Evolutionary conservation across 2,888 invertebrate genomes (phyloP).

Genomic region (Zeuzera pyrina): DNA sequence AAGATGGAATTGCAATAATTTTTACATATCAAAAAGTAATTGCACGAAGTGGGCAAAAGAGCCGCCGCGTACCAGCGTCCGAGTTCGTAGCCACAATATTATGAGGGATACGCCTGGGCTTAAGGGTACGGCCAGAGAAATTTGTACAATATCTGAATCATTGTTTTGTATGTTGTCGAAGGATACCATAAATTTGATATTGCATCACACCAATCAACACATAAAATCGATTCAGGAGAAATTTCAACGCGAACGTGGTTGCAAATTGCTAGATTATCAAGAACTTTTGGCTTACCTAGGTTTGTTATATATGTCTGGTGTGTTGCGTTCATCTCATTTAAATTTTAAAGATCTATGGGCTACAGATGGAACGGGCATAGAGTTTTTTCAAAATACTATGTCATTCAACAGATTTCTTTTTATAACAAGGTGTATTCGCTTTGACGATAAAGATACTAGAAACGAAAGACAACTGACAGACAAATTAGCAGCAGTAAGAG

Average conservation of each 20-base stretch:
- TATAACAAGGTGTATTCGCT: neutral
- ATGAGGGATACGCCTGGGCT: neutral
- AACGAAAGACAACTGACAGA: neutral
- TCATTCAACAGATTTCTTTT: constrained; percentile 1
- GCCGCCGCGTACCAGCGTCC: too few relatives aligned
- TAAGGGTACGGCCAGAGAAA: neutral
- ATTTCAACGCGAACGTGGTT: constrained; percentile 2
- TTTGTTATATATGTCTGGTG: too few relatives aligned
- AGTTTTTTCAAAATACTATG: constrained; percentile 2
- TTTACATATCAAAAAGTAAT: neutral
- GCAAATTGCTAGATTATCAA: neutral
- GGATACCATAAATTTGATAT: constrained; percentile 2
- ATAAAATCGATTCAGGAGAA: neutral
- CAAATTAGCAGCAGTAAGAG: constrained; percentile 1
- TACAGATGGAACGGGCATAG: constrained; percentile 2
- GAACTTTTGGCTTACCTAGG: constrained; percentile 1
- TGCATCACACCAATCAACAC: constrained; percentile 2
- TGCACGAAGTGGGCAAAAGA: neutral
- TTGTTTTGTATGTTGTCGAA: neutral
- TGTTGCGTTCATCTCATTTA: too few relatives aligned
- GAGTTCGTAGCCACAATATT: neutral
- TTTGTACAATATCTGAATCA: neutral
- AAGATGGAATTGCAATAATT: neutral
- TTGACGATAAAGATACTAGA: constrained; percentile 1
- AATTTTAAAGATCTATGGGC: constrained; percentile 3